phyloP scores from a whole-genome alignment of 2,888 invertebrate genomes.

The Drosophila siamana region DNA sequence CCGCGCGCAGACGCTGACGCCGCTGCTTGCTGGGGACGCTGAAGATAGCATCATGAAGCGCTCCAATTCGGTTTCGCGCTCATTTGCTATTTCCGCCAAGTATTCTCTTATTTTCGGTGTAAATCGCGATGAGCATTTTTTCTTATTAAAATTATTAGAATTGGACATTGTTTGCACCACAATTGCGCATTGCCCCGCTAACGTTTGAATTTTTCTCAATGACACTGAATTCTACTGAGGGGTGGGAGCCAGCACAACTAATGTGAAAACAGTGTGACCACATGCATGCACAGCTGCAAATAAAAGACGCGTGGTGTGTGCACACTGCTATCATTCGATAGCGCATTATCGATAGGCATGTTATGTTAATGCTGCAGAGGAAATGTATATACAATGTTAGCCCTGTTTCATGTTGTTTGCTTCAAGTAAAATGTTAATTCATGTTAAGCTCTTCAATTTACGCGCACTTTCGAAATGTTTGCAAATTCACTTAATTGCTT shows the following conservation, averaged over 20 bases:
- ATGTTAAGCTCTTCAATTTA: not conserved
- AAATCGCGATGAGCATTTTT: slow-evolving; percentile 51
- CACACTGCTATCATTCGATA: not conserved
- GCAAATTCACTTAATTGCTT: not conserved
- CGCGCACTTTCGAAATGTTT: no score
- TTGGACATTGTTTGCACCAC: slow-evolving; percentile 37
- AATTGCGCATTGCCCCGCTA: slow-evolving; percentile 1
- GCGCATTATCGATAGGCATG: not conserved
- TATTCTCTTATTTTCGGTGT: slow-evolving; percentile 68
- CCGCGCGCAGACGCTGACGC: slow-evolving; percentile 59
- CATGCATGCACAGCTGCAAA: slow-evolving; percentile 3
- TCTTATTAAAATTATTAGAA: slow-evolving; percentile 24
- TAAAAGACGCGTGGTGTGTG: not conserved
- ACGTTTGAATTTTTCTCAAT: slow-evolving; percentile 25
- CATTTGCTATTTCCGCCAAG: slow-evolving; percentile 52
- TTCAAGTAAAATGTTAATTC: no score
- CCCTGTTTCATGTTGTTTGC: not conserved
- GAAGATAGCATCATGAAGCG: slow-evolving; percentile 69
- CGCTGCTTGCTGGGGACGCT: slow-evolving; percentile 65
- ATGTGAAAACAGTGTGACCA: not conserved
- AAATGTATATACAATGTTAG: not conserved
- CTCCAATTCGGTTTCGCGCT: slow-evolving; percentile 64
- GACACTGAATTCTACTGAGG: not conserved
- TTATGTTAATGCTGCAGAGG: no score
- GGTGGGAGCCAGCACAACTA: slow-evolving; percentile 25